phyloP scores from a whole-genome alignment of 2,797 vertebrate species.

The Sebastes aleutianus region DNA sequence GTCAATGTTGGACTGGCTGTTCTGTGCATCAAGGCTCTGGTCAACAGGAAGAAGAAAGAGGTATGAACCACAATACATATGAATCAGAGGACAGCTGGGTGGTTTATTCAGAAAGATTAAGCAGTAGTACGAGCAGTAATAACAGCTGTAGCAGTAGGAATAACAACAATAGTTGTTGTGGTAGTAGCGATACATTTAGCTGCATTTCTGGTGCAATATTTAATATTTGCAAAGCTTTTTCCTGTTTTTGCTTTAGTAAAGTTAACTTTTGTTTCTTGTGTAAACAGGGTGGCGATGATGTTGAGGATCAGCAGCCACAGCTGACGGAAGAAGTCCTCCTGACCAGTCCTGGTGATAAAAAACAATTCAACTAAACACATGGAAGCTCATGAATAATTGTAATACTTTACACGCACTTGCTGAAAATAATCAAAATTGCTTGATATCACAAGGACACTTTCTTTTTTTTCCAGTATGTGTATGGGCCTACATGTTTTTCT shows the following conservation, averaged over 20 bases:
- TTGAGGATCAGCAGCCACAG: background rate
- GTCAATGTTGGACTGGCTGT: slow-evolving; percentile 51
- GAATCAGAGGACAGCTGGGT: background rate
- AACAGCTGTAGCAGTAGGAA: background rate
- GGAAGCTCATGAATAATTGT: background rate
- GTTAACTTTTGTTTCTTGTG: background rate
- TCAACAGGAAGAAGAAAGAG: background rate
- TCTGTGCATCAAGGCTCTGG: slow-evolving; percentile 49
- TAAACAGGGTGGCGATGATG: background rate
- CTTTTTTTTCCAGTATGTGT: no score
- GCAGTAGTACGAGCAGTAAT: background rate
- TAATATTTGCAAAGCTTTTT: background rate
- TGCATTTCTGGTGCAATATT: background rate
- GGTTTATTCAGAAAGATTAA: background rate
- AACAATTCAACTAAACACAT: background rate
- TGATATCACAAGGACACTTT: no score
- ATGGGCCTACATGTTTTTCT: no score
- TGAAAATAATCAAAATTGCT: no score
- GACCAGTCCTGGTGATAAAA: background rate
- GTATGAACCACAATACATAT: background rate
- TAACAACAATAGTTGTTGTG: background rate
- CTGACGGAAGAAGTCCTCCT: background rate
- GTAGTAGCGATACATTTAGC: background rate
- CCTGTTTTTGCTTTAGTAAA: background rate
- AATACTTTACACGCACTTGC: no score